phyloP scores from a whole-genome alignment of 2,888 invertebrate species.

The Himalopsyche kuldschensis region DNA sequence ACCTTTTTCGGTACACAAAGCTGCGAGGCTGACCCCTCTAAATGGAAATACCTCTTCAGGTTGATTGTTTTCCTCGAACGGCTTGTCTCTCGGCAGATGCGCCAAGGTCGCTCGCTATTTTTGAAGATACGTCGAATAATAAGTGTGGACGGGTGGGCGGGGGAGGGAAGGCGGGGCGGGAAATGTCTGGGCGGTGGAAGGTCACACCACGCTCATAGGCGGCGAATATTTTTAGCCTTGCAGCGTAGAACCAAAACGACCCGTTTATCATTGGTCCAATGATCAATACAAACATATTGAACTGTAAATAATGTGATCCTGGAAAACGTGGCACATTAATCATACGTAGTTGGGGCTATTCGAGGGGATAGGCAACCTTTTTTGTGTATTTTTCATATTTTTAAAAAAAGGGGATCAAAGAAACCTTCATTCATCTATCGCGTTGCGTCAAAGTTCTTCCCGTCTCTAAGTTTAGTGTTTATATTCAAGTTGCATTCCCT shows the following conservation, averaged over 20 bases:
- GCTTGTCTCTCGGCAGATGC: conserved; percentile 4
- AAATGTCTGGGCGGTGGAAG: conserved; percentile 27
- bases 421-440: no score
- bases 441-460: no score
- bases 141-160: neutral
- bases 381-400: no score
- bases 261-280: conserved; percentile 17
- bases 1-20: neutral
- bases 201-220: conserved; percentile 26
- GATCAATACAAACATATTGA: neutral
- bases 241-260: conserved; percentile 12
- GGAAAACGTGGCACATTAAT: no score
- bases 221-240: conserved; percentile 28
- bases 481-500: no score
- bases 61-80: conserved; percentile 5
- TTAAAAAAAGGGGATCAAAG: no score
- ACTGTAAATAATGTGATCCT: no score
- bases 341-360: no score
- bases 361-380: no score
- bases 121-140: conserved; percentile 20
- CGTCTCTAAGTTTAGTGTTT: no score
- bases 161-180: neutral
- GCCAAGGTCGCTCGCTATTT: conserved; percentile 30
- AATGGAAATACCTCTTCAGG: neutral
- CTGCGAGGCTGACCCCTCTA: neutral